Evolutionary conservation across 2,888 invertebrate species (phyloP).

Genomic region (Eulithis prunata): DNA sequence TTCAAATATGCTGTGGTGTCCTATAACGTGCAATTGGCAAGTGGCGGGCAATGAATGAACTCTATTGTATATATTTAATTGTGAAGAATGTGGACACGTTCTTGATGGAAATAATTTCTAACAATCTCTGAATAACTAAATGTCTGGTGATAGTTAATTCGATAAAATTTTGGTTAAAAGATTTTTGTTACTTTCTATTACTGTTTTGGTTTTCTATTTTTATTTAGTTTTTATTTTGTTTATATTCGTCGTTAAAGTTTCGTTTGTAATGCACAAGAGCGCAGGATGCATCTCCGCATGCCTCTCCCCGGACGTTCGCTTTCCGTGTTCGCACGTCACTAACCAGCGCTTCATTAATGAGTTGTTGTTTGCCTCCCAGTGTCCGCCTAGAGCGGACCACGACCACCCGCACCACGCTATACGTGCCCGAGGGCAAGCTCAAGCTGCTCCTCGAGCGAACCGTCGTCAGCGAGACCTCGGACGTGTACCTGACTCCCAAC

Average conservation of each 20-base stretch:
- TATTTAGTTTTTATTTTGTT: conserved; percentile 10
- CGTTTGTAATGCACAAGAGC: background rate
- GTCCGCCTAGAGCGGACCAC: conserved; percentile 62
- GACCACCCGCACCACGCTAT: conserved; percentile 55
- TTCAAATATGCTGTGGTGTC: background rate
- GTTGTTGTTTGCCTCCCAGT: conserved; percentile 58
- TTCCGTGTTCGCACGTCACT: conserved; percentile 62
- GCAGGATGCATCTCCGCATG: conserved; percentile 17
- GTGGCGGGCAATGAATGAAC: background rate
- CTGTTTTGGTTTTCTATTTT: conserved; percentile 7
- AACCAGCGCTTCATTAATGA: conserved; percentile 65
- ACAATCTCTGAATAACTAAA: background rate
- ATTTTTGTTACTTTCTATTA: conserved; percentile 1
- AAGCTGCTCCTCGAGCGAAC: conserved; percentile 65
- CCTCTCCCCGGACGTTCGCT: conserved; percentile 46
- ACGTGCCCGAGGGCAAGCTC: conserved; percentile 58
- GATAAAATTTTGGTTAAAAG: background rate
- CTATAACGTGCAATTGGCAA: background rate
- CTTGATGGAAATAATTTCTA: background rate
- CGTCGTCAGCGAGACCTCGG: conserved; percentile 58
- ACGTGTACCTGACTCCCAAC: conserved; percentile 70
- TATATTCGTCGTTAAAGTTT: conserved; percentile 1
- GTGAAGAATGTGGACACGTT: background rate
- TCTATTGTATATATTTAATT: background rate
- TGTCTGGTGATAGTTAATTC: background rate